Evolutionary conservation across 2,797 vertebrate species (phyloP).

Genomic region (Arctocebus calabarensis): DNA sequence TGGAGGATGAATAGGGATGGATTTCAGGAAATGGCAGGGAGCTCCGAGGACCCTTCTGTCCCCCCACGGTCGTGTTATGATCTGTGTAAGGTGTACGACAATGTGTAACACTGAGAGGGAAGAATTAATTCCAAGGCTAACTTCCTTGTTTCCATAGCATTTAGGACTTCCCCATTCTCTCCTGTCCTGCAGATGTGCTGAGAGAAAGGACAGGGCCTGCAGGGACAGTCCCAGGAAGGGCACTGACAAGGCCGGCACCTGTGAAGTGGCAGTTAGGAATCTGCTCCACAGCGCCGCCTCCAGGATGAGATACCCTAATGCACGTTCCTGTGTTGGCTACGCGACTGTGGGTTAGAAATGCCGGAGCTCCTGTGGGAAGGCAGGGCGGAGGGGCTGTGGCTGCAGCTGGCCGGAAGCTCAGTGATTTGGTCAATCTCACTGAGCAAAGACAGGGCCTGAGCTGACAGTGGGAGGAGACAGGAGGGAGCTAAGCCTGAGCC

Average conservation of each 20-base stretch:
- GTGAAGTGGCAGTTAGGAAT: rapidly evolving
- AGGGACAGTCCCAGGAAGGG: rapidly evolving
- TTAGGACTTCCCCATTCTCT: not conserved
- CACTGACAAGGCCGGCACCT: rapidly evolving
- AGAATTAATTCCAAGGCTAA: not conserved
- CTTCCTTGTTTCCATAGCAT: not conserved
- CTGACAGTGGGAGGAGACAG: too few species aligned
- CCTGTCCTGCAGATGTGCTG: not conserved
- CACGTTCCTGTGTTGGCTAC: not conserved
- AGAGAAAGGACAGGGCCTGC: not conserved
- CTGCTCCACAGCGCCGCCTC: too few species aligned
- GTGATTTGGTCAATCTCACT: not conserved
- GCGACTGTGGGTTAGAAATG: not conserved
- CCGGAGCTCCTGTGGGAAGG: not conserved
- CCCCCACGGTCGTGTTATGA: not conserved
- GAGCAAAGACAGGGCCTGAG: not conserved
- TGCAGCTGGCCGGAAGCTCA: too few species aligned
- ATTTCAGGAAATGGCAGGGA: not conserved
- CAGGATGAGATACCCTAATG: too few species aligned
- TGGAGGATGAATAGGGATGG: not conserved
- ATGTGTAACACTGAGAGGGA: not conserved
- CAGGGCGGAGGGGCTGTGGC: rapidly evolving
- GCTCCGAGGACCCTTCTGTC: not conserved
- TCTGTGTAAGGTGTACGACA: not conserved
- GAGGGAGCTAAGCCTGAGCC: not conserved